Percentiles rank a stretch among this genome's conserved stretches.
These are phyloP conservation scores for Pomatostomus ruficeps DNA, from an alignment of 2,113 vertebrate genomes.

Conservation along the genomic window DNA sequence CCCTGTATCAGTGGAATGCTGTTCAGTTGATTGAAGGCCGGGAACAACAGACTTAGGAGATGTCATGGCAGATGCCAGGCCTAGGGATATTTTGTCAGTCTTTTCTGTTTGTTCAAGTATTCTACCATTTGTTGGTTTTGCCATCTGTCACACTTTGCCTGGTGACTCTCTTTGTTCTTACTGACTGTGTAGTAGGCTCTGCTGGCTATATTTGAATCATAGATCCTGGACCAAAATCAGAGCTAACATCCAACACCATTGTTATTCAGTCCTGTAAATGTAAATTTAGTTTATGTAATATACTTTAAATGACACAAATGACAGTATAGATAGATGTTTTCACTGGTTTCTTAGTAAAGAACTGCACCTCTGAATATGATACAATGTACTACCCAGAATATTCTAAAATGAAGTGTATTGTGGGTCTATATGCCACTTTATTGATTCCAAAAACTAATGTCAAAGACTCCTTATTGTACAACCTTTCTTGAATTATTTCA, in stretches of 20 bases:
- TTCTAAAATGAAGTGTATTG: neutral
- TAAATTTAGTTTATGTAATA: neutral
- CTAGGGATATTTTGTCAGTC: neutral
- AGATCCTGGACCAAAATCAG: neutral
- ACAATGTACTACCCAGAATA: neutral
- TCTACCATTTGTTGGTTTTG: neutral
- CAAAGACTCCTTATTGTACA: neutral
- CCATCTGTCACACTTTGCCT: conserved; percentile 14
- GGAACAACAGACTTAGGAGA: conserved; percentile 3
- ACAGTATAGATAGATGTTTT: neutral
- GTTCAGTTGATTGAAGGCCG: neutral
- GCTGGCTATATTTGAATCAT: neutral
- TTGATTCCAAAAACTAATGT: neutral
- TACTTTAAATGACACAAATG: neutral
- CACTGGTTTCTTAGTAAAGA: neutral
- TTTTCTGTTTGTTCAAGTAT: neutral
- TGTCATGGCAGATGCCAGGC: conserved; percentile 13
- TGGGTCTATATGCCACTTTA: neutral
- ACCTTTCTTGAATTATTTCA: neutral
- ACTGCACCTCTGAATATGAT: neutral
- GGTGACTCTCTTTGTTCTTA: neutral
- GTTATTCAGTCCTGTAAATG: neutral
- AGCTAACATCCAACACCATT: neutral
- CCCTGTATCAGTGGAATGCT: neutral
- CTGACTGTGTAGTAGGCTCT: neutral